phyloP scores from a whole-genome alignment of 2,113 vertebrate species.

The Thymallus thymallus region DNA sequence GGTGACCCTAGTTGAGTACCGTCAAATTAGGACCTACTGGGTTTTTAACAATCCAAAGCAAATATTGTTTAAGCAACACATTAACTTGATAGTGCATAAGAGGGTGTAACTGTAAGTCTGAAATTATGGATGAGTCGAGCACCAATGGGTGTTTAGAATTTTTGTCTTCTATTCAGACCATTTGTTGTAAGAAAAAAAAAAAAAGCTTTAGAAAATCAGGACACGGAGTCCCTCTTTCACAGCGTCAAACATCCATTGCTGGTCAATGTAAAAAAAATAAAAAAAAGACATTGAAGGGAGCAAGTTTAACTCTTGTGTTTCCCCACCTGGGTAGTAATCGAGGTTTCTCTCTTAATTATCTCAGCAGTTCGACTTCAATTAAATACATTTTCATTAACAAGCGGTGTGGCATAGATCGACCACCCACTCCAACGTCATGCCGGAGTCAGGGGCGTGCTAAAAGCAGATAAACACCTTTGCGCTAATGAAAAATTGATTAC shows the following conservation, averaged over 20 bases:
- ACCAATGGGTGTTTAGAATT: conserved; percentile 40
- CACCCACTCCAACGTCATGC: conserved; percentile 65
- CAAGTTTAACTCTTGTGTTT: conserved; percentile 19
- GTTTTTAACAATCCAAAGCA: too few relatives aligned
- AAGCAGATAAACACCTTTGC: conserved; percentile 97
- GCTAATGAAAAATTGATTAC: conserved; percentile 99
- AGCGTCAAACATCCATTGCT: conserved; percentile 25
- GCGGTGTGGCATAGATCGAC: conserved; percentile 88
- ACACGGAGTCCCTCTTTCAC: conserved; percentile 27
- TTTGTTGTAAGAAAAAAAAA: conserved; percentile 38
- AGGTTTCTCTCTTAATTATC: conserved; percentile 90
- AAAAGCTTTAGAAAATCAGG: conserved; percentile 29
- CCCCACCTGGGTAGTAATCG: conserved; percentile 45
- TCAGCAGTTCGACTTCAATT: conserved; percentile 90
- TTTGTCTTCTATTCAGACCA: conserved; percentile 25
- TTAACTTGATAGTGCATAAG: neutral
- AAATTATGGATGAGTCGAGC: conserved; percentile 39
- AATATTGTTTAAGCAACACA: too few relatives aligned
- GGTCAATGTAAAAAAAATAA: conserved; percentile 21
- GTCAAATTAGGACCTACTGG: too few relatives aligned
- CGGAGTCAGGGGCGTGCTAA: conserved; percentile 86
- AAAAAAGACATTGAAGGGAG: neutral
- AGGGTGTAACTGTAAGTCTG: conserved; percentile 17
- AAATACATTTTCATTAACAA: conserved; percentile 99
- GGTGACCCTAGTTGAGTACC: too few relatives aligned